Percentiles rank a stretch among this genome's conserved stretches.
These are phyloP conservation scores for Myotis pilosus DNA, from an alignment of 2,797 vertebrate genomes.

Conservation along the genomic window DNA sequence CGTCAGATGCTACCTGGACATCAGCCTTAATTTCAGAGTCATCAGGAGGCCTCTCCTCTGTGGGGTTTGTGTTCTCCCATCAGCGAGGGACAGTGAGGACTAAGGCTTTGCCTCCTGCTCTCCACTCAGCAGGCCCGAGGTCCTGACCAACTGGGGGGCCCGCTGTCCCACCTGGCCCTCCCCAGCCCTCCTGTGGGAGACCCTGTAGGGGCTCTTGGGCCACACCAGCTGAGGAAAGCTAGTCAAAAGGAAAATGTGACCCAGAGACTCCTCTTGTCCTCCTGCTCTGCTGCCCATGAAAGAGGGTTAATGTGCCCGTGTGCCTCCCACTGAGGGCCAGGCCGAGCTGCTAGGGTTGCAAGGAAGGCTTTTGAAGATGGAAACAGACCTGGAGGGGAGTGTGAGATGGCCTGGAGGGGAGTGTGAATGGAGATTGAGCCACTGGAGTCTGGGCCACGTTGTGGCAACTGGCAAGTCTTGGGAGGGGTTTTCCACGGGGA, in stretches of 20 bases:
- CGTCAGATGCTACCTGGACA: too few relatives aligned
- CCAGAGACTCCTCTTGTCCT: background rate
- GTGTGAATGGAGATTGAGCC: background rate
- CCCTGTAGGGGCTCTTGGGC: background rate
- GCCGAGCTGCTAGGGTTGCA: background rate
- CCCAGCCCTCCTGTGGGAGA: background rate
- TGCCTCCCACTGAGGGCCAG: fast-evolving
- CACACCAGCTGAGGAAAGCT: background rate
- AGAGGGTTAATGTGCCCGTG: background rate
- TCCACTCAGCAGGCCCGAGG: background rate
- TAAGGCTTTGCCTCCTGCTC: background rate
- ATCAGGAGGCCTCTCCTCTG: background rate
- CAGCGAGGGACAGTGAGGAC: background rate
- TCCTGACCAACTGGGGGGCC: background rate
- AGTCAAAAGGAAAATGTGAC: background rate
- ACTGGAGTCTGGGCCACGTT: background rate
- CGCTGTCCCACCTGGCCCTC: background rate
- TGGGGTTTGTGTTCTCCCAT: background rate
- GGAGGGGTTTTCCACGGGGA: background rate
- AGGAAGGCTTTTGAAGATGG: background rate
- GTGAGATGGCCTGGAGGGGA: background rate
- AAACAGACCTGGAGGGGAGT: background rate
- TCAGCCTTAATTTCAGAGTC: background rate
- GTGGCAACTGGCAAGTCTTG: background rate
- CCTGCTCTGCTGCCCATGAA: background rate